phyloP scores from a whole-genome alignment of 2,888 invertebrate species.

The Octodonta nipae region DNA sequence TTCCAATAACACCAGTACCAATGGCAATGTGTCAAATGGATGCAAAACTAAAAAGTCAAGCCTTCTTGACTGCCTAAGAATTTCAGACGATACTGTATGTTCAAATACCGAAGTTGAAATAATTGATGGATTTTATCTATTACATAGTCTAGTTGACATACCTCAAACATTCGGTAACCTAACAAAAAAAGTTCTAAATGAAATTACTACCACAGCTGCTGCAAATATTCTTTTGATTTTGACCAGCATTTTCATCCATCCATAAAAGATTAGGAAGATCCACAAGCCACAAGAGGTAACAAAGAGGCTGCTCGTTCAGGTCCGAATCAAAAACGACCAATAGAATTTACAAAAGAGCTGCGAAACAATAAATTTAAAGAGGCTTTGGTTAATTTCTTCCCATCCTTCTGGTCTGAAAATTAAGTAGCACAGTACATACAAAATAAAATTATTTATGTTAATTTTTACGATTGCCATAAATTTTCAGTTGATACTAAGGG shows the following conservation, averaged over 20 bases:
- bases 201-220: constrained; percentile 4
- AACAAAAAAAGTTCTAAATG: constrained; percentile 3
- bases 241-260: constrained; percentile 8
- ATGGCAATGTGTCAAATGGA: constrained; percentile 7
- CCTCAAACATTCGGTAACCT: constrained; percentile 7
- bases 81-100: constrained; percentile 6
- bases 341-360: constrained; percentile 9
- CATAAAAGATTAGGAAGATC: constrained; percentile 10
- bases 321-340: constrained; percentile 9
- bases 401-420: constrained; percentile 5
- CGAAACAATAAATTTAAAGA: constrained; percentile 10
- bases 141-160: constrained; percentile 7
- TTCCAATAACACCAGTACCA: constrained; percentile 7
- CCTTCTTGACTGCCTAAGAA: constrained; percentile 7
- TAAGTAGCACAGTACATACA: constrained; percentile 5
- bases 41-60: constrained; percentile 9
- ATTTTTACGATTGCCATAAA: constrained; percentile 3
- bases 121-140: constrained; percentile 8
- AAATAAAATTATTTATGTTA: constrained; percentile 3
- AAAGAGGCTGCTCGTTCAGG: constrained; percentile 8
- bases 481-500: not conserved
- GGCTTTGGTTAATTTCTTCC: constrained; percentile 7
- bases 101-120: constrained; percentile 5
- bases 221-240: constrained; percentile 6
- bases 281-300: constrained; percentile 5